These are phyloP conservation scores for Ichneumoninae sp. DNA, from an alignment of 2,888 invertebrate genomes.

Conservation along the genomic window DNA sequence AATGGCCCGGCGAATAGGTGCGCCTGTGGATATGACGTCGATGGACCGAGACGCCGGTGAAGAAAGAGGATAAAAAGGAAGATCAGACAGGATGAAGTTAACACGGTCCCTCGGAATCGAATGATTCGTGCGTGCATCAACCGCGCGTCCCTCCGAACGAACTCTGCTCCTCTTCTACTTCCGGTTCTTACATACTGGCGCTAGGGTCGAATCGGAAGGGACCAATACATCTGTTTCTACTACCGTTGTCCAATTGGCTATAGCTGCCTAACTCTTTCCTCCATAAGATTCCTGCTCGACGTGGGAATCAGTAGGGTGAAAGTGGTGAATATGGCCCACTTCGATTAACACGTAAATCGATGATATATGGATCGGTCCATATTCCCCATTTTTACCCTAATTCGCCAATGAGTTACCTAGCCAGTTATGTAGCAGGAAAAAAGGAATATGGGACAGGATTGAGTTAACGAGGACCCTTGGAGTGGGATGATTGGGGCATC, in stretches of 20 bases:
- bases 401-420: neutral
- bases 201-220: constrained; percentile 19
- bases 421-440: constrained; percentile 53
- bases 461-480: constrained; percentile 34
- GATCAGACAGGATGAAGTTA: constrained; percentile 46
- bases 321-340: too few species aligned
- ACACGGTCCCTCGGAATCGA: constrained; percentile 36
- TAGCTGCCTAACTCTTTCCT: constrained; percentile 15
- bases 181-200: neutral
- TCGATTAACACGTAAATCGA: too few species aligned
- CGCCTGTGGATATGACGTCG: constrained; percentile 51
- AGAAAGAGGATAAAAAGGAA: constrained; percentile 48
- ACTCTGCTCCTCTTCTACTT: constrained; percentile 29
- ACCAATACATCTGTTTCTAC: neutral
- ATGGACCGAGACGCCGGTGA: constrained; percentile 48
- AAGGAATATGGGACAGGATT: constrained; percentile 41
- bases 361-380: too few species aligned
- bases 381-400: too few species aligned
- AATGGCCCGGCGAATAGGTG: constrained; percentile 57
- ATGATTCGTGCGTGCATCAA: constrained; percentile 47
- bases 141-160: constrained; percentile 38
- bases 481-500: constrained; percentile 50
- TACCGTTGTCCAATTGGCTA: neutral
- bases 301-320: neutral
- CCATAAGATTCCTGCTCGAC: neutral